Base-by-base conservation (phyloP, 2,888 invertebrate genomes). In the Ophonus ardosiacus region DNA sequence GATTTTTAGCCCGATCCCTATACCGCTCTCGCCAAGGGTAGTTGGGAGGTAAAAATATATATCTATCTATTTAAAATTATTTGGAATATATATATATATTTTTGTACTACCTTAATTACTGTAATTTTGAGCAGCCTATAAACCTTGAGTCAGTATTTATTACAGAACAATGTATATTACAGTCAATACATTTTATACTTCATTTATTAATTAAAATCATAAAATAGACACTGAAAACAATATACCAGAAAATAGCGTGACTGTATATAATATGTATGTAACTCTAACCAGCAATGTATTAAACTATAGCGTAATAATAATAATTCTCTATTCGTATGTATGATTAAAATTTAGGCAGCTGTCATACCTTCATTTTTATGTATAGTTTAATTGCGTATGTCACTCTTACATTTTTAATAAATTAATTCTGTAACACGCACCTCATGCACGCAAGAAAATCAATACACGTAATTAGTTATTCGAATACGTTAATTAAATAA, bases 401-500 rank as follows among this genome's bases (percentile, higher is more conserved):
- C 56, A 21, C 61, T 83, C 68, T 68, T 81, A 83, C 57, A 84
- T 78, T 78, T 84, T 84, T 84, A 78, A 84, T 84, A 84, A 78
- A 84, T 84, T 84, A 84, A 84, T 84, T 78, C 78, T 51, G 78
- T 84, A 51, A 51, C 57, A 76, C 76, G 83, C 74, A 83, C 76
- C 21, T 7, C 61, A 61, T 61, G 8, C 82, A 74, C 31, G 31
- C 68, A 82, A 81, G 51, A 65, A 84, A 84, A 84, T 84, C 84
- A 78, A 84, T 84, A 84, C 51, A n/a, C 24, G 21, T 84, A 84
- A 84, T 84, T 84, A 84, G 84, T 78, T 78, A 78, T 84, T 78
- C 84, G 84, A 78, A 84, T 84, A 84, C 84, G 78, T 63, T 84
- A 84, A 84, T 84, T 84, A 84, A 84, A 78, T 84, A 78, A 84